A percentile compares a stretch with the other conserved stretches of the same genome.
Conservation (phyloP, 2,888 invertebrate genomes). For the Kryphioiulus occultus region DNA sequence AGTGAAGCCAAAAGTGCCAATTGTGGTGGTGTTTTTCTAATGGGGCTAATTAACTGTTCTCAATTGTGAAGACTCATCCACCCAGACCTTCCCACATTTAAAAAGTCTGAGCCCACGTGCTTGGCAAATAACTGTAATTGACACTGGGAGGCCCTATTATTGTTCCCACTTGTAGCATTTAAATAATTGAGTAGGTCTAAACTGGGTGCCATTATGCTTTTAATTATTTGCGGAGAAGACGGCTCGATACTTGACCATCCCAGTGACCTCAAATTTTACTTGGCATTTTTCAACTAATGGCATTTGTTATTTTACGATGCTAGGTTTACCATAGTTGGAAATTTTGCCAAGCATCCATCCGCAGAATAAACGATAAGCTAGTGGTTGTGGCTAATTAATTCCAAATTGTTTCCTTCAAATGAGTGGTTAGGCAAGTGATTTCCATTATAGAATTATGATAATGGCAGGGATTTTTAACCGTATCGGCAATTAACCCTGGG, state of each 20-base stretch:
- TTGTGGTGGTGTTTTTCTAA: neutral
- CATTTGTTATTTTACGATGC: neutral
- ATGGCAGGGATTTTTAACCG: neutral
- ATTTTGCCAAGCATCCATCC: neutral
- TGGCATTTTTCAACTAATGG: neutral
- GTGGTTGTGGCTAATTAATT: neutral
- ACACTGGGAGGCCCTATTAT: neutral
- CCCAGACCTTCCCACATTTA: neutral
- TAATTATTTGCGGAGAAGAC: neutral
- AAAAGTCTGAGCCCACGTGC: neutral
- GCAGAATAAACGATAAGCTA: neutral
- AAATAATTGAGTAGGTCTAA: slow-evolving; percentile 6
- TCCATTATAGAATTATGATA: neutral
- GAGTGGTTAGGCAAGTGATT: neutral
- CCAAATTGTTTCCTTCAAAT: neutral
- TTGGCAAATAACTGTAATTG: neutral
- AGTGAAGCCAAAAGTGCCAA: neutral
- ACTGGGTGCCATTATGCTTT: neutral
- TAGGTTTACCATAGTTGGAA: neutral
- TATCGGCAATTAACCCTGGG: slow-evolving; percentile 10
- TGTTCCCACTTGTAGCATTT: neutral
- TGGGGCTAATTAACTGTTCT: slow-evolving; percentile 30
- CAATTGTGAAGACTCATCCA: neutral
- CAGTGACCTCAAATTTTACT: neutral
- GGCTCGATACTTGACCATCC: neutral